Conservation (phyloP, 2,888 invertebrate genomes). For the Chesias legatella region DNA sequence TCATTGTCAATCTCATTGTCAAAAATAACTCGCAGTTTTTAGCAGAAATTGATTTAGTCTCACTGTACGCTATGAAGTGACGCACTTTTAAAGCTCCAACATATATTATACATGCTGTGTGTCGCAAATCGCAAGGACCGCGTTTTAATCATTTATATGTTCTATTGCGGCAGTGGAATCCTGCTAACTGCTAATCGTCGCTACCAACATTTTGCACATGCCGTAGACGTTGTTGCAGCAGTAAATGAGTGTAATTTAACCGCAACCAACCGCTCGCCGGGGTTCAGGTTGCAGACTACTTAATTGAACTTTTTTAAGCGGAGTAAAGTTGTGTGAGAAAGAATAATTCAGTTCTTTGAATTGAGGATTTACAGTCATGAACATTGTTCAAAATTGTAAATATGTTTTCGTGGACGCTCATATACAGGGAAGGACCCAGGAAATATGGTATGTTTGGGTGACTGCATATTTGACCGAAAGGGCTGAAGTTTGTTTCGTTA, state of each 20-base stretch:
- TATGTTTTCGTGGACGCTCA: too few species aligned
- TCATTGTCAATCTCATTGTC: too few species aligned
- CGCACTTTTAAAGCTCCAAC: constrained; percentile 21
- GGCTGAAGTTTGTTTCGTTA: too few species aligned
- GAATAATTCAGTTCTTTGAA: too few species aligned
- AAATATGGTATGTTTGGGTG: too few species aligned
- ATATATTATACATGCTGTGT: too few species aligned
- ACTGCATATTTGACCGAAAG: too few species aligned
- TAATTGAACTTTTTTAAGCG: constrained; percentile 5
- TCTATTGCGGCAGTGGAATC: constrained; percentile 71
- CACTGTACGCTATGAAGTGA: neutral
- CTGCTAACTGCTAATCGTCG: constrained; percentile 76
- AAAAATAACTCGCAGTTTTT: too few species aligned
- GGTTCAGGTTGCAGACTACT: constrained; percentile 31
- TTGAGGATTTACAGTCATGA: too few species aligned
- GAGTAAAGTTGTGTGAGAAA: constrained; percentile 6
- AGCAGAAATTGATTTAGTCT: too few species aligned
- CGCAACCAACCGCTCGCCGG: constrained; percentile 43
- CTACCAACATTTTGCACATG: constrained; percentile 68
- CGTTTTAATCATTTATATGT: constrained; percentile 70
- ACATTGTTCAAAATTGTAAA: too few species aligned
- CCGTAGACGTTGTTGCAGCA: constrained; percentile 57
- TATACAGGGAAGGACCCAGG: too few species aligned
- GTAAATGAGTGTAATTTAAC: constrained; percentile 74
- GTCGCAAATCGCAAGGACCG: constrained; percentile 56